Evolutionary conservation across 2,888 invertebrate species (phyloP).

Genomic region (Trichacis sp.): DNA sequence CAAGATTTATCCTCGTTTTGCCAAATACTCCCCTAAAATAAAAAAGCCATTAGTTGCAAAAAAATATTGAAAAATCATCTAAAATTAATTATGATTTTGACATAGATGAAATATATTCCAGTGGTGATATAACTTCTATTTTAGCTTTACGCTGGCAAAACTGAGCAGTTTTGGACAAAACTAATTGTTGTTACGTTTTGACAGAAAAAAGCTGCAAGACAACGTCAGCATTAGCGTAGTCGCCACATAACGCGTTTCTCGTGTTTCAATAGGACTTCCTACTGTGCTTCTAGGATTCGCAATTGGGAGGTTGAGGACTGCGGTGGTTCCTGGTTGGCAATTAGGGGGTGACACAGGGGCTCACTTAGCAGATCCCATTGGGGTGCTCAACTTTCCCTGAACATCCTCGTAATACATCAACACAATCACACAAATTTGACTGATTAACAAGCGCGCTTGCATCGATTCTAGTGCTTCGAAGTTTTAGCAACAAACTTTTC

Average conservation of each 20-base stretch:
- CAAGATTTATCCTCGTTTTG: no score
- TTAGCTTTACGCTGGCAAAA: no score
- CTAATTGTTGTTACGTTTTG: not conserved
- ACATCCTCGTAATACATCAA: not conserved
- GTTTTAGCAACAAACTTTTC: no score
- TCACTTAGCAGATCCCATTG: conserved; percentile 55
- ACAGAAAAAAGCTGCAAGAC: conserved; percentile 11
- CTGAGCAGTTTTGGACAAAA: no score
- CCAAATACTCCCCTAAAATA: no score
- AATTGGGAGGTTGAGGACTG: conserved; percentile 40
- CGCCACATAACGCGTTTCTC: conserved; percentile 53
- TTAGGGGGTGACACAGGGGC: conserved; percentile 58
- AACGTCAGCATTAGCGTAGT: conserved; percentile 27
- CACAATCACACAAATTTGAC: conserved; percentile 16
- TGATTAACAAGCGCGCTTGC: no score
- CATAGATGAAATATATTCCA: no score
- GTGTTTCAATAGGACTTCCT: conserved; percentile 49
- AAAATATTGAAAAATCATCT: no score
- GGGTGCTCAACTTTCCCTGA: conserved; percentile 50
- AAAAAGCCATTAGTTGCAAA: no score
- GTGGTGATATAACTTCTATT: no score
- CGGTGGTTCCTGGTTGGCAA: conserved; percentile 58
- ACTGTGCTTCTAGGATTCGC: conserved; percentile 38
- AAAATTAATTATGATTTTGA: no score
- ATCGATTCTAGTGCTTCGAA: no score